Evolutionary conservation across 2,888 invertebrate genomes (phyloP), one percentile per base, ranked within the genome.

Genomic region (Diaprepes abbreviatus): DNA sequence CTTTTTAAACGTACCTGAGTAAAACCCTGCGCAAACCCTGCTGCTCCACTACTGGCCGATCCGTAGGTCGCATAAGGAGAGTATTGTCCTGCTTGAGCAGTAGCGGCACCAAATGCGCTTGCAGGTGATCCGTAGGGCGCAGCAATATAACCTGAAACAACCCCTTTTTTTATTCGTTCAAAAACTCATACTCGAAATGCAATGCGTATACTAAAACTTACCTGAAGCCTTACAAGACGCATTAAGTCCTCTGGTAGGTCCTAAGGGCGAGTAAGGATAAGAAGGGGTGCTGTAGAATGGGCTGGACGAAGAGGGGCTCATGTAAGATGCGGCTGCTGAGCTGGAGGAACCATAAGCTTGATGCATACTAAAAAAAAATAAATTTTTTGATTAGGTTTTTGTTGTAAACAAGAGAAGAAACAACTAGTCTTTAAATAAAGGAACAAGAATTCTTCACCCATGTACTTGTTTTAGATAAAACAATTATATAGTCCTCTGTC

Each of bases 191-290:
- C n/a, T n/a, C n/a, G n/a, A n/a, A n/a, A n/a, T n/a, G n/a, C n/a
- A n/a, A n/a, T n/a, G n/a, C n/a, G n/a, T n/a, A n/a, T n/a, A n/a
- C 9, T 17, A 31, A 7, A n/a, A 43, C 33, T 57, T 68, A 69
- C 69, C 76, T 85, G 87, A 85, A 50, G 88, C 87, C 83, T 89
- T 89, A 78, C 89, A 89, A 68, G 89, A 88, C 33, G 89, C 81
- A 74, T 83, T 84, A 63, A 83, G 71, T 16, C 79, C 78, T 58
- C 82, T 75, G 19, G 82, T 77, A n/a, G 83, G 77, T 48, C 79
- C 78, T 65, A 83, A 67, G 33, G 88, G 86, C 43, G 89, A 85
- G 75, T 84, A 84, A 6, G 84, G 82, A 71, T 84, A 84, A 2
- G 84, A 80, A 5, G 83, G 77, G 16, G 83, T 75, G 74, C 83